These are phyloP conservation scores for Carassius gibelio DNA, from an alignment of 2,113 vertebrate genomes.

Conservation along the genomic window DNA sequence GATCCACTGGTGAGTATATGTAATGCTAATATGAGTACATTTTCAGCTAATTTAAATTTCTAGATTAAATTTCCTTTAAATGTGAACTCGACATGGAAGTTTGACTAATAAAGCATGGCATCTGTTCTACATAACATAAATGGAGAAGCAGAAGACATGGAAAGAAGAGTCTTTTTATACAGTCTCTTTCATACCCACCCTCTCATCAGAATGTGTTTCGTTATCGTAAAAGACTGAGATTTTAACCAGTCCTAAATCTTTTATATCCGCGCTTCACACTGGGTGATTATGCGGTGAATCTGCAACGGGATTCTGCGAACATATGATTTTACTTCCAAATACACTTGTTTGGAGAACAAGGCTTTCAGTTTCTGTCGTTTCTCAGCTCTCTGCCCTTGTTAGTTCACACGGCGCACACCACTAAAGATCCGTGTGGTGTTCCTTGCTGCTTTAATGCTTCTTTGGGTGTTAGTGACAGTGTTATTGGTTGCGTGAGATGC, in stretches of 20 bases:
- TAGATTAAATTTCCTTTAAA: background rate
- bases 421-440: background rate
- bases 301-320: background rate
- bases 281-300: background rate
- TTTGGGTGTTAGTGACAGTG: background rate
- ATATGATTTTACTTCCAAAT: background rate
- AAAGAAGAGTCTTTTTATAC: background rate
- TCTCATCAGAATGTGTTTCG: background rate
- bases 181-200: background rate
- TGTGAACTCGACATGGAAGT: background rate
- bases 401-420: background rate
- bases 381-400: background rate
- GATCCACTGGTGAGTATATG: background rate
- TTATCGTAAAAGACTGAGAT: background rate
- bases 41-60: background rate
- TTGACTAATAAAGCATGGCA: background rate
- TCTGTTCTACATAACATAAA: background rate
- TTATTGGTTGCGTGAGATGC: slow-evolving; percentile 16
- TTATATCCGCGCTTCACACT: background rate
- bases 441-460: background rate
- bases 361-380: background rate
- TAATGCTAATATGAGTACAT: background rate
- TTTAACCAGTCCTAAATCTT: slow-evolving; percentile 1
- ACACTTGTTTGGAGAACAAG: background rate
- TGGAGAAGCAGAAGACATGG: background rate